Conservation (phyloP, 2,113 vertebrate genomes). For the Acinonyx jubatus region DNA sequence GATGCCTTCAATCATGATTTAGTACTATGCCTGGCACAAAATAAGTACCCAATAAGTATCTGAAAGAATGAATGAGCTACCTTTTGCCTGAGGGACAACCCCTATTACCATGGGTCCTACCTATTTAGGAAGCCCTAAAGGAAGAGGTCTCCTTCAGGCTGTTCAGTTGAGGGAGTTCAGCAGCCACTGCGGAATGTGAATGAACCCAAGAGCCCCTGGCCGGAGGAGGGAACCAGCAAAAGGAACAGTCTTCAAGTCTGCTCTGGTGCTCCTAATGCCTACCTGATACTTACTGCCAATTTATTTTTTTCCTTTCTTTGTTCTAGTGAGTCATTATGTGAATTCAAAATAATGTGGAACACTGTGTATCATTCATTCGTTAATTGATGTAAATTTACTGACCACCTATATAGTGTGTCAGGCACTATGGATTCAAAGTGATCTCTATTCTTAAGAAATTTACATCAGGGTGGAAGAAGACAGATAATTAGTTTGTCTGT, state of each 20-base stretch:
- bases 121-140: slow-evolving; percentile 12
- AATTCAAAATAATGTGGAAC: neutral
- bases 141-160: neutral
- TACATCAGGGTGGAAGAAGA: neutral
- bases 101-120: neutral
- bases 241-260: neutral
- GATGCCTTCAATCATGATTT: slow-evolving; percentile 1
- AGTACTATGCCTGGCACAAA: slow-evolving; percentile 19
- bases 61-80: slow-evolving; percentile 33
- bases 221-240: neutral
- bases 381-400: slow-evolving; percentile 8
- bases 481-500: neutral
- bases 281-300: neutral
- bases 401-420: neutral
- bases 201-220: neutral
- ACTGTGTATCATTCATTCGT: neutral
- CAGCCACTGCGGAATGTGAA: neutral
- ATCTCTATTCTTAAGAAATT: neutral
- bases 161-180: neutral
- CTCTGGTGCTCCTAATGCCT: neutral
- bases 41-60: neutral
- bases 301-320: neutral
- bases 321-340: neutral
- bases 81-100: neutral
- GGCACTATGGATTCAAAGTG: neutral